Base-by-base conservation (phyloP, 2,888 invertebrate genomes). In the Leptinotarsa peninsularis region DNA sequence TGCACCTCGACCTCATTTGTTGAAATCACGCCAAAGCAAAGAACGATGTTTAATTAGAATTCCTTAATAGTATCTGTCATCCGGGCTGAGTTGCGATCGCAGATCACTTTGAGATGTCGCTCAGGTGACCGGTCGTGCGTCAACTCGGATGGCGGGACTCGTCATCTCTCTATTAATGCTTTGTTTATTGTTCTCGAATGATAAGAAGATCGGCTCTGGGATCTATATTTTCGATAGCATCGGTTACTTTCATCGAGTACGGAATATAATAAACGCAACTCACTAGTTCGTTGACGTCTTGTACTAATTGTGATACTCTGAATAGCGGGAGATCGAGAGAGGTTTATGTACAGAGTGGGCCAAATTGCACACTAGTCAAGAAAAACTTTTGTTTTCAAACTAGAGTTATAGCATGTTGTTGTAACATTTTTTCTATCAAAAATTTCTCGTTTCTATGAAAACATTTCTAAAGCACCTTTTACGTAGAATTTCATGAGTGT, bases 71-170 rank as follows among this genome's bases (percentile, higher is more conserved):
- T 79, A 81, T 82, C 82, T 83, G 82, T 84, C 83, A 72, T 74
- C 73, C 66, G 52, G 52, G 71, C 63, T 7, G 73, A 73, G 71
- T 50, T 54, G 67, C 58, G 76, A 76, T 76, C 71, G 74, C 72
- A 76, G 76, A 76, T 76, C 76, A 76, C 76, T 76, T 76, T 74
- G 74, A 72, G 72, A 71, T 84, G 86, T 85, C 87, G 85, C 81
- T 87, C 87, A 86, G 81, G 79, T 81, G 84, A 80, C 80, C 85
- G 85, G 82, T 87, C 87, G 87, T 87, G 87, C 87, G 83, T 86
- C 84, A 83, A 68, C 50, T 71, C 49, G 60, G 66, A 71, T 74
- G 76, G 76, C 75, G 74, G 70, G 72, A 81, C 80, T 73, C 81
- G 79, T 83, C 83, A 84, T 85, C 83, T 85, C 84, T 84, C 81